Evolutionary conservation across 2,113 vertebrate genomes (phyloP).

Genomic region (Petrocephalus zakoni): DNA sequence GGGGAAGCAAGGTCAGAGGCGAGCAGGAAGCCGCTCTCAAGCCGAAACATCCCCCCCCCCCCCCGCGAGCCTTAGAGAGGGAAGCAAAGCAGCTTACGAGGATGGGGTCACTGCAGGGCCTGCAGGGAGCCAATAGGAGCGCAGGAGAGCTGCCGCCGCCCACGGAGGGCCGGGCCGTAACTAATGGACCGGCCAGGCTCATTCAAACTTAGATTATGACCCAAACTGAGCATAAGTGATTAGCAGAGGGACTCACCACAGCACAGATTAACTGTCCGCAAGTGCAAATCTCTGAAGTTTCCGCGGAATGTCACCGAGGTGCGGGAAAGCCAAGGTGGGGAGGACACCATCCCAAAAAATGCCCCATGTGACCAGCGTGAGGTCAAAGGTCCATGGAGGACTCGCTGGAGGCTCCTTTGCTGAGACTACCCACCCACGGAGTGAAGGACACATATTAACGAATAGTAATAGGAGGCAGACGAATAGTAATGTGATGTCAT

Average conservation of each 20-base stretch:
- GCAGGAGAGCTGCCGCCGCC: conserved; percentile 7
- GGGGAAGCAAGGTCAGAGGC: neutral
- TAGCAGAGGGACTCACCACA: conserved; percentile 33
- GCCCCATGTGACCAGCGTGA: neutral
- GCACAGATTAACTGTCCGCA: neutral
- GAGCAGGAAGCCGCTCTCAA: neutral
- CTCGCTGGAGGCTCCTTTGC: neutral
- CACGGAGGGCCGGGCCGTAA: conserved; percentile 29
- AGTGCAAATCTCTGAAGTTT: no score
- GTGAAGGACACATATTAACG: no score
- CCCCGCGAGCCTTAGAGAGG: neutral
- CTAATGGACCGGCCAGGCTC: conserved; percentile 47
- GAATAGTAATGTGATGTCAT: neutral
- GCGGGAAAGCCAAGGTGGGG: neutral
- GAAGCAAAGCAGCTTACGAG: neutral
- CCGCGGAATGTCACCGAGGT: neutral
- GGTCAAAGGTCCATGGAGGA: neutral
- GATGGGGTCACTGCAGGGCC: neutral
- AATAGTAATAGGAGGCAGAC: no score
- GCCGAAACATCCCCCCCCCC: neutral
- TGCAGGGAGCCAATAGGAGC: neutral
- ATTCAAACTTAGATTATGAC: conserved; percentile 47
- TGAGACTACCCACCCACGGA: neutral
- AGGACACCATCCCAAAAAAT: neutral
- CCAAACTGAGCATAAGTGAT: conserved; percentile 48